Evolutionary conservation across 2,113 vertebrate genomes (phyloP), one percentile per base, ranked within the genome.

Genomic region (Anoplopoma fimbria): DNA sequence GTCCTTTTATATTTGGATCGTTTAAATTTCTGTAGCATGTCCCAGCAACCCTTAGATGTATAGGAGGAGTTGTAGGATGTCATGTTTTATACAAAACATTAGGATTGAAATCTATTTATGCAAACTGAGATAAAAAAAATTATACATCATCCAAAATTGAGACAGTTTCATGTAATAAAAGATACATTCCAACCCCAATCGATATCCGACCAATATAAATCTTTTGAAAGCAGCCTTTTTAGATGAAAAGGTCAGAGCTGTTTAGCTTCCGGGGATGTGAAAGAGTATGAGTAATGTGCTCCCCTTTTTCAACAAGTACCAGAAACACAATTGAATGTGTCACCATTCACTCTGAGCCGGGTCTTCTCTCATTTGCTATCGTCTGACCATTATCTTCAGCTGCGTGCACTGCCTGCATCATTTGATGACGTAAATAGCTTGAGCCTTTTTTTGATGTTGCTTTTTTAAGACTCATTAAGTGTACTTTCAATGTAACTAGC

Each of bases 241-340:
- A n/a, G 27, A 79, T 78, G 5, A 31, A 62, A 82, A 82, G 68
- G 79, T 82, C 80, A 71, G 73, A 57, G 27, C 34, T 23, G 17
- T 71, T 86, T 19, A 33, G 29, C 55, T 38, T 17, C 8, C 8
- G 3, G 23, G 25, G 27, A 51, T 21, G 49, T 29, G 40, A 14
- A 61, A 55, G 1, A 31, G 70, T 10, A 31, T 65, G 64, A 68
- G 29, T 82, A 75, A 80, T 4, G 2, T 69, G 40, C 31, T 33
- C 10, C 9, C 21, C 4, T 69, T 34, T 77, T 80, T 75, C 47
- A 80, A 29, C 58, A 75, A 69, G 29, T 27, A 29, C 51, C 33
- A 61, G 33, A 75, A 69, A 74, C 61, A 34, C 34, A 58, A 40
- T 33, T 65, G 27, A 77, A 69, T 27, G 42, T 25, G 9, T 38